Base-by-base conservation (phyloP, 2,888 invertebrate species). In the Steinernema hermaphroditum region DNA sequence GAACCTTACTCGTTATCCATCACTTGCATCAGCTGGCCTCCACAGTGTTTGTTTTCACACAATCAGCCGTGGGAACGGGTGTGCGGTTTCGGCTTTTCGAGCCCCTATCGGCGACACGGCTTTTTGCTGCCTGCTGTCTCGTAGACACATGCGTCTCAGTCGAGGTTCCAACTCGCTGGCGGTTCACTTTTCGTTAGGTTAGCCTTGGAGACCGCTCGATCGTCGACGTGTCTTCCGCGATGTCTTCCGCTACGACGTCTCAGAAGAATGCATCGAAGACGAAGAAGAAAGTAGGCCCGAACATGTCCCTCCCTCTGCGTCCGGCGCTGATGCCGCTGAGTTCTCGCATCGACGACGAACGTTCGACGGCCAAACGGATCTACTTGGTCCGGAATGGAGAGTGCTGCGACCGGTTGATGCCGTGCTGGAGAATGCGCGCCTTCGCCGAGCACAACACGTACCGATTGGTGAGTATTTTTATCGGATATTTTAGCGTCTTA, bases 341-440 rank as follows among this genome's bases (percentile, higher is more conserved):
- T 24, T 19, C 50, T 12, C 19, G 24, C 12, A 50, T 50, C 50
- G 50, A 50, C 50, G 50, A 50, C 19, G 50, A 50, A 22, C 50
- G 50, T 24, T n/a, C 50, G 8, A 22, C 50, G 22, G 22, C 70
- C 27, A 71, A 41, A 14, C 37, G 73, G 12, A 73, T 73, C 37
- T 73, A 70, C 27, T 44, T 73, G n/a, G 68, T 73, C 32, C 73
- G 73, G 22, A 73, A 73, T 41, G 73, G 73, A 8, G 73, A 73
- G 22, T 68, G 70, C 9, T 73, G 73, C 37, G 73, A 73, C 46
- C 73, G 73, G 19, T 29, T 73, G 19, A 49, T 50, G 19, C 50
- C 69, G 19, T 37, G 27, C 37, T 73, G 73, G 73, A 22, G 49
- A 2, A 24, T 34, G n/a, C 32, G 57, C n/a, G 69, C 73, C 34